Conservation (phyloP, 2,888 invertebrate genomes). For the Myathropa florea region DNA sequence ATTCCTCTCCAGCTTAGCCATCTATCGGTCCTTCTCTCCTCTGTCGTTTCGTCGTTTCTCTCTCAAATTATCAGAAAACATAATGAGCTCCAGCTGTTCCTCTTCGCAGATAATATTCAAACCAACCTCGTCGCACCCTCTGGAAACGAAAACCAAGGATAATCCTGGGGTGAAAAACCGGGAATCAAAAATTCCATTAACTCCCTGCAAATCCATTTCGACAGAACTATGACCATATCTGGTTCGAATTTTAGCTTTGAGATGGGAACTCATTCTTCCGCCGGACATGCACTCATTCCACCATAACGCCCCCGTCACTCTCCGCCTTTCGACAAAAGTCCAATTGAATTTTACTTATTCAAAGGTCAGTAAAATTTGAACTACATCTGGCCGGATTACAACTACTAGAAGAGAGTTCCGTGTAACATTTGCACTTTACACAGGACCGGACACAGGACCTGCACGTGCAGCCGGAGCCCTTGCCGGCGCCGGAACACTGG, state of each 20-base stretch:
- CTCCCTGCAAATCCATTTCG: constrained; percentile 47
- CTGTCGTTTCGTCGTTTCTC: background rate
- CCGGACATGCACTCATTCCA: background rate
- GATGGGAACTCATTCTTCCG: background rate
- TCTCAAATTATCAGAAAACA: background rate
- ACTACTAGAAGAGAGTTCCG: constrained; percentile 9
- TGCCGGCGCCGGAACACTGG: constrained; percentile 24
- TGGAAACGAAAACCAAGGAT: background rate
- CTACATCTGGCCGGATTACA: constrained; percentile 62
- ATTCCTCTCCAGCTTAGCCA: background rate
- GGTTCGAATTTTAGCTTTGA: background rate
- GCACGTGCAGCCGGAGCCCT: constrained; percentile 4
- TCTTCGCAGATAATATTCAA: background rate
- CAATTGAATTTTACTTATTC: constrained; percentile 71
- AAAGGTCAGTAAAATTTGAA: constrained; percentile 63
- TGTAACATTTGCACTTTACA: constrained; percentile 55
- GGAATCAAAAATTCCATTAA: constrained; percentile 67
- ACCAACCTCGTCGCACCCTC: background rate
- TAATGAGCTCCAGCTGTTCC: background rate
- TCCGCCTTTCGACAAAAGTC: constrained; percentile 43
- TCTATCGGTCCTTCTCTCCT: background rate
- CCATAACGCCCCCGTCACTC: background rate
- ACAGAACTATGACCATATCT: constrained; percentile 33
- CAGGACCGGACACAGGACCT: background rate
- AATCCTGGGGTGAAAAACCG: background rate